Evolutionary conservation across 2,797 vertebrate species (phyloP), one percentile per base, ranked within the genome.

Genomic region (Lagorchestes hirsutus): DNA sequence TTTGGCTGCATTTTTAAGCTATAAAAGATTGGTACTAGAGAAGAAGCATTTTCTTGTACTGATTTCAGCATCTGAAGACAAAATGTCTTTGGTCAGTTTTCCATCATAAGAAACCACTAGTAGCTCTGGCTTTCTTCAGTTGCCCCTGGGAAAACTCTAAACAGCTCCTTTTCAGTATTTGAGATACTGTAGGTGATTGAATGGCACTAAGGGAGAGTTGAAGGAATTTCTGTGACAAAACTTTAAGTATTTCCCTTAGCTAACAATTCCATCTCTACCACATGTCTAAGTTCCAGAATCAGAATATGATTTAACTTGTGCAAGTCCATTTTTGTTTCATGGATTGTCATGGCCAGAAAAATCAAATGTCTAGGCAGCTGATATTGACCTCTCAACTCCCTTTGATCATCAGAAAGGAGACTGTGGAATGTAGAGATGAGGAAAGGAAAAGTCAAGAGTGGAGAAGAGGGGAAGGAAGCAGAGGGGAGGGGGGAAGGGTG

Each of bases 1-100:
- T 93, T 90, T 91, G 5, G 5, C 28, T 62, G 94, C 29, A 92
- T 96, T 96, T 92, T 62, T 93, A 67, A 96, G 74, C 40, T 92
- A 8, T 46, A 29, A 62, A 93, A n/a, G 50, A 91, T 12, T 10
- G 57, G 62, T 22, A 90, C 18, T 5, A 34, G 56, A 10, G 87
- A 34, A 90, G 13, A 91, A 0, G 1, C 31, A 93, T 96, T 31
- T 31, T 54, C 56, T 1, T 40, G 12, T 24, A 13, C 93, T 95
- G 94, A 96, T 0, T 0, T 55, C 28, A 50, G 0, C 59, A 18
- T 91, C 40, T 29, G 0, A 29, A 91, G 62, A 95, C 27, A 40
- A 94, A 55, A 31, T 29, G 52, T 16, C 90, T 55, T 58, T 87
- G 28, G 5, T 95, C 46, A 56, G 50, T 59, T 55, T 40, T 96